Percentiles rank a stretch among this genome's conserved stretches.
These are phyloP conservation scores for Lycaena phlaeas DNA, from an alignment of 2,888 invertebrate species.

Conservation along the genomic window DNA sequence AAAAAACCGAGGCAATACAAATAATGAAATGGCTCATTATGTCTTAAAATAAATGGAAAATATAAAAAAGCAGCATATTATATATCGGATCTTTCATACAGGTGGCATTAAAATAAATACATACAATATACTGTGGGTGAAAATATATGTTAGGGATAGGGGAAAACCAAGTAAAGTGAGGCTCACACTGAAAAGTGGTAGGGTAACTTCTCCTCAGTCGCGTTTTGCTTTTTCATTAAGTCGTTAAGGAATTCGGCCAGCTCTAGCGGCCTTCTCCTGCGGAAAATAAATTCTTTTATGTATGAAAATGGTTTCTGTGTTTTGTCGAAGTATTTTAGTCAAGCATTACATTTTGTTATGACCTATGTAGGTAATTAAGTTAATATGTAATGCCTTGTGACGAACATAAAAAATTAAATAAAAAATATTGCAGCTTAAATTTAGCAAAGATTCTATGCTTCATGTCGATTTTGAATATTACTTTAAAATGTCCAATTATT, in stretches of 20 bases:
- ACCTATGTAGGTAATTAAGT: background rate
- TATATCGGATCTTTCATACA: background rate
- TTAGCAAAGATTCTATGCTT: too few species aligned
- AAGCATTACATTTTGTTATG: background rate
- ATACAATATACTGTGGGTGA: slow-evolving; percentile 25
- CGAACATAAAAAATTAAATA: too few species aligned
- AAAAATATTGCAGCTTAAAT: too few species aligned
- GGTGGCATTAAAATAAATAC: background rate
- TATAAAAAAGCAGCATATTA: too few species aligned
- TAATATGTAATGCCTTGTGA: too few species aligned
- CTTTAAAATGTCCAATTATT: too few species aligned
- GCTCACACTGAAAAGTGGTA: slow-evolving; percentile 75
- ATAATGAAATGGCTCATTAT: too few species aligned
- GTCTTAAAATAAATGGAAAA: too few species aligned
- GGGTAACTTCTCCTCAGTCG: slow-evolving; percentile 64
- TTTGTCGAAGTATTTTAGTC: background rate
- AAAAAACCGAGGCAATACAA: too few species aligned
- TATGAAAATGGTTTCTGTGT: slow-evolving; percentile 6
- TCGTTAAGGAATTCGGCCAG: slow-evolving; percentile 69
- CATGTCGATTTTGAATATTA: too few species aligned
- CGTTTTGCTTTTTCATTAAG: slow-evolving; percentile 59
- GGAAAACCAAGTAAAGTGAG: slow-evolving; percentile 43
- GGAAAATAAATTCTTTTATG: slow-evolving; percentile 45
- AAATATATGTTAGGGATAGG: slow-evolving; percentile 8
- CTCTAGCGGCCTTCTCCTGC: slow-evolving; percentile 70